Conservation (phyloP, 2,113 vertebrate species). For the Clinocottus analis region DNA sequence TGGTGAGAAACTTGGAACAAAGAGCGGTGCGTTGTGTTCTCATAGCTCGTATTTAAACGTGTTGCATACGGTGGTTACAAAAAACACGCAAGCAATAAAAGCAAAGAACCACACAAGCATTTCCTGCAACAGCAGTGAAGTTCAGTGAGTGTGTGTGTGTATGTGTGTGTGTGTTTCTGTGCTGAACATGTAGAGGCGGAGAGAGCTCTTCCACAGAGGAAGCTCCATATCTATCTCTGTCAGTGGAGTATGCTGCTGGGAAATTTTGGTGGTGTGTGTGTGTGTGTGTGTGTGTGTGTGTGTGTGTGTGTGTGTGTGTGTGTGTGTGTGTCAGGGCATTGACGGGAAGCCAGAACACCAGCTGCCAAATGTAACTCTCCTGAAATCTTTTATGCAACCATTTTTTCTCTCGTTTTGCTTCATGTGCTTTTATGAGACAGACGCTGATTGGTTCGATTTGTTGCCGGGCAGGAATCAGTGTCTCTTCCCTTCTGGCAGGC, state of each 20-base stretch:
- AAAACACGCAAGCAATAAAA: conserved; percentile 7
- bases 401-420: too few species aligned
- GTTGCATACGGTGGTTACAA: too few species aligned
- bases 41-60: too few species aligned
- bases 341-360: conserved; percentile 41
- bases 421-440: too few species aligned
- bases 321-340: conserved; percentile 28
- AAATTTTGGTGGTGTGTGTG: conserved; percentile 52
- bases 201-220: conserved; percentile 47
- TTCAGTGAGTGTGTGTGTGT: neutral
- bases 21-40: too few species aligned
- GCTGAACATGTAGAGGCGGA: conserved; percentile 69
- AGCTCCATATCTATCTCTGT: conserved; percentile 76
- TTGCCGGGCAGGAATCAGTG: conserved; percentile 19
- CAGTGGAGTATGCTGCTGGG: conserved; percentile 74
- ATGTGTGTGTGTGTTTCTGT: neutral
- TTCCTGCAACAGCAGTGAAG: neutral
- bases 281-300: conserved; percentile 13
- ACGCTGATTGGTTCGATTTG: conserved; percentile 42
- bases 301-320: neutral
- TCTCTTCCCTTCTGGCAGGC: conserved; percentile 56
- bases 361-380: conserved; percentile 58
- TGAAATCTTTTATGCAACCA: conserved; percentile 21
- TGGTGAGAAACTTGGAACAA: too few species aligned
- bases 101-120: conserved; percentile 10